phyloP scores from a whole-genome alignment of 2,113 vertebrate species.

The Cavia aperea region DNA sequence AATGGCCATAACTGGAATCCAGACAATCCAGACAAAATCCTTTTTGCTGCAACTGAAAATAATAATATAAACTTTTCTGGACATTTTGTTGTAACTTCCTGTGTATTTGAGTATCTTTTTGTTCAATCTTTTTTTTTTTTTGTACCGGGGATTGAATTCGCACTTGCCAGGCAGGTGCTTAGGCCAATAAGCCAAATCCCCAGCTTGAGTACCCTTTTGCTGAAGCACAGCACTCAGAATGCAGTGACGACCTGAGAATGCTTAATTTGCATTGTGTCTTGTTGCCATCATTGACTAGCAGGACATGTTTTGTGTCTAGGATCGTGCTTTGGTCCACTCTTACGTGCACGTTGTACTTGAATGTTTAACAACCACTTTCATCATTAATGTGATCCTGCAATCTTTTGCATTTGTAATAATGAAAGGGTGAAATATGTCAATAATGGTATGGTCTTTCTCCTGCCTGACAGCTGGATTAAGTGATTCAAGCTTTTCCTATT shows the following conservation, averaged over 20 bases:
- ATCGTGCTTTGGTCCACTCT: constrained; percentile 30
- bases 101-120: accelerated
- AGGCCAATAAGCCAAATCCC: too few relatives aligned
- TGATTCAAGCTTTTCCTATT: constrained; percentile 70
- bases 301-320: accelerated
- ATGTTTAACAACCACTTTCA: not conserved
- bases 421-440: constrained; percentile 61
- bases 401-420: not conserved
- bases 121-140: not conserved
- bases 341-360: not conserved
- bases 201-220: not conserved
- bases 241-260: constrained; percentile 2
- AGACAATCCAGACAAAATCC: constrained; percentile 52
- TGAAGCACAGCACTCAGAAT: constrained; percentile 67
- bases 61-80: constrained; percentile 64
- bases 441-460: constrained; percentile 6
- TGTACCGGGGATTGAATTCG: too few relatives aligned
- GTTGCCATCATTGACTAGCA: not conserved
- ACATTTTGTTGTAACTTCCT: not conserved
- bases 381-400: not conserved
- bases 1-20: constrained; percentile 38
- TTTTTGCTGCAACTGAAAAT: not conserved
- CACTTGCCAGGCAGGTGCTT: too few relatives aligned
- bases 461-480: constrained; percentile 63
- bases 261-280: constrained; percentile 19